phyloP scores from a whole-genome alignment of 2,888 invertebrate genomes.

The Iselma pallidipennis region DNA sequence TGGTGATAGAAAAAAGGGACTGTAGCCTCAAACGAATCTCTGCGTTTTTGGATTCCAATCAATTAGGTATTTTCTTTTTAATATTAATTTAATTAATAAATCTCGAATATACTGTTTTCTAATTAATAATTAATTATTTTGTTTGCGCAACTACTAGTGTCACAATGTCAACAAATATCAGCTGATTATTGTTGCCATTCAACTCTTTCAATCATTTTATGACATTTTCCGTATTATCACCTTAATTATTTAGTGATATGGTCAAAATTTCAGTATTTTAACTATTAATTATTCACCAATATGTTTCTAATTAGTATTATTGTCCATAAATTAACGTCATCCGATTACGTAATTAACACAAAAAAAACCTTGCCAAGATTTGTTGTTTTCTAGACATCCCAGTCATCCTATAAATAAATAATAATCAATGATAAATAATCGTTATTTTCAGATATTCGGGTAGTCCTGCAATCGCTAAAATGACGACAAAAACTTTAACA shows the following conservation, averaged over 20 bases:
- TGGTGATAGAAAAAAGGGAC: neutral
- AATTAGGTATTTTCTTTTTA: neutral
- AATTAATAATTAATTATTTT: neutral
- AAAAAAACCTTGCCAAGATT: neutral
- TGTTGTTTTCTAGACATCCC: neutral
- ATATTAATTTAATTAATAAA: neutral
- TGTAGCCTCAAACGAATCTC: neutral
- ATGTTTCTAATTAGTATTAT: neutral
- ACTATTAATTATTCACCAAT: neutral
- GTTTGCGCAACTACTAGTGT: neutral
- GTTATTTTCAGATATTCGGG: slow-evolving; percentile 36
- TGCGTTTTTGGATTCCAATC: neutral
- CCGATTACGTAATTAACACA: neutral
- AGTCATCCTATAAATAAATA: neutral
- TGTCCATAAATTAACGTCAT: neutral
- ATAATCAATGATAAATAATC: neutral
- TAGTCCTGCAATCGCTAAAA: slow-evolving; percentile 42
- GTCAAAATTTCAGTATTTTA: neutral
- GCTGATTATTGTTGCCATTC: neutral
- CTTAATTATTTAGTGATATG: too few species aligned
- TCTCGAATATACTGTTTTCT: too few species aligned
- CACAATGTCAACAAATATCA: neutral
- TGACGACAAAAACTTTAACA: slow-evolving; percentile 48
- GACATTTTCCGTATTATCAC: too few species aligned
- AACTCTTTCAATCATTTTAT: neutral